These are phyloP conservation scores for Anniella stebbinsi DNA, from an alignment of 2,797 vertebrate species.

Conservation along the genomic window DNA sequence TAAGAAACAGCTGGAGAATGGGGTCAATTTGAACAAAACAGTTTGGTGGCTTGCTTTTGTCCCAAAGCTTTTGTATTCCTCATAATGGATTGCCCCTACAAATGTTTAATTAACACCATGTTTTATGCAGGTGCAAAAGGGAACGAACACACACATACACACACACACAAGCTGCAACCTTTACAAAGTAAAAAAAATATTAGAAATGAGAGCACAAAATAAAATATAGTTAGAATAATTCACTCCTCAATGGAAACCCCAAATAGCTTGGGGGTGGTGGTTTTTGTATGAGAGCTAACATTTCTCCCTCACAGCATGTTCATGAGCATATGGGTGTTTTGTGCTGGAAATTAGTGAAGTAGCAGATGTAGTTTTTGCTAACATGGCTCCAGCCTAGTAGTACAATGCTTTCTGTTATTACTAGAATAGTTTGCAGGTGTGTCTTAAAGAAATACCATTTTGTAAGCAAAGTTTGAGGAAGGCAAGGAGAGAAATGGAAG, in stretches of 20 bases:
- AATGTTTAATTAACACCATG: conserved; percentile 56
- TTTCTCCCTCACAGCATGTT: neutral
- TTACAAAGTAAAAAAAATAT: conserved; percentile 7
- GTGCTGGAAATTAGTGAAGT: conserved; percentile 8
- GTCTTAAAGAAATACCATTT: neutral
- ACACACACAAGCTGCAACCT: neutral
- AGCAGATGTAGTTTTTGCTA: conserved; percentile 31
- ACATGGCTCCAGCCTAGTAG: conserved; percentile 11
- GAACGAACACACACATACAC: neutral
- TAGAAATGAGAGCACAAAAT: neutral
- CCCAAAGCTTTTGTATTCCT: conserved; percentile 44
- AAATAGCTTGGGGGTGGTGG: neutral
- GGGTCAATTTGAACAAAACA: conserved; percentile 52
- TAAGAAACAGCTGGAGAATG: conserved; percentile 50
- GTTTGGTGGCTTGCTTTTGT: conserved; percentile 28
- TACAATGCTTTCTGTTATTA: neutral
- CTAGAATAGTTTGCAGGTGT: accelerated
- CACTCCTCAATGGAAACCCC: neutral
- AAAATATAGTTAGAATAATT: conserved; percentile 5
- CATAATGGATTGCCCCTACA: conserved; percentile 51
- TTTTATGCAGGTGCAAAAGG: conserved; percentile 30
- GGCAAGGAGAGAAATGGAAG: neutral
- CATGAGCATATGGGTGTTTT: neutral
- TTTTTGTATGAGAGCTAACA: neutral
- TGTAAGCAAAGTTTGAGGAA: neutral